A percentile compares a stretch with the other conserved stretches of the same genome.
These are phyloP conservation scores for Lepidocyrtinus sp. DNA, from an alignment of 2,888 invertebrate species.

Conservation along the genomic window DNA sequence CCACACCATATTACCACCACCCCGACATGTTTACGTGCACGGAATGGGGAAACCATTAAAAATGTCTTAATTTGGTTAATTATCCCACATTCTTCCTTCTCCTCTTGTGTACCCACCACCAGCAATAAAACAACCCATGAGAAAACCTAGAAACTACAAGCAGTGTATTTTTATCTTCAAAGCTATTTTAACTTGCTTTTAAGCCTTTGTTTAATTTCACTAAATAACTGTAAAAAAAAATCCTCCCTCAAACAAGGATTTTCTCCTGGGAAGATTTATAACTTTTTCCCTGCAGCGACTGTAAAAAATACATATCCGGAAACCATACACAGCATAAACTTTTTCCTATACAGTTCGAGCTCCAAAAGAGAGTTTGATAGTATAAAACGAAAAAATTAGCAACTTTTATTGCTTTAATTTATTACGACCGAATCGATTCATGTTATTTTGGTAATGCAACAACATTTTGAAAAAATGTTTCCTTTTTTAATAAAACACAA, in stretches of 20 bases:
- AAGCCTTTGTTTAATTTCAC: not conserved
- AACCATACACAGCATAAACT: too few relatives aligned
- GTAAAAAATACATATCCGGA: not conserved
- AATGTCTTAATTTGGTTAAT: constrained; percentile 26
- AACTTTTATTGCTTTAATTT: not conserved
- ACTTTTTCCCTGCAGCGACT: not conserved
- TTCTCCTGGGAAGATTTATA: not conserved
- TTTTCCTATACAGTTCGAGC: not conserved
- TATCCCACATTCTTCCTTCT: constrained; percentile 21
- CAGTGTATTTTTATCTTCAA: not conserved
- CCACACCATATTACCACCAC: too few relatives aligned
- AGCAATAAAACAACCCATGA: not conserved
- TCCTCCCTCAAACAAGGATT: not conserved
- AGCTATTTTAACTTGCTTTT: not conserved
- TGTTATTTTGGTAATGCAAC: not conserved
- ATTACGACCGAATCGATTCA: not conserved
- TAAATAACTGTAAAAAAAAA: not conserved
- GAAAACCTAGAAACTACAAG: not conserved
- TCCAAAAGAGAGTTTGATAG: not conserved
- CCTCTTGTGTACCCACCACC: not conserved
- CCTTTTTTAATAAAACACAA: too few relatives aligned
- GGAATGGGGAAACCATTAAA: constrained; percentile 23
- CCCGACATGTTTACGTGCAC: not conserved
- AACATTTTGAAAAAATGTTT: not conserved
- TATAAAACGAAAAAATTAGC: not conserved